These are phyloP conservation scores for Desmophyllum pertusum DNA, from an alignment of 92 coral and sea anemone species.

Conservation along the genomic window DNA sequence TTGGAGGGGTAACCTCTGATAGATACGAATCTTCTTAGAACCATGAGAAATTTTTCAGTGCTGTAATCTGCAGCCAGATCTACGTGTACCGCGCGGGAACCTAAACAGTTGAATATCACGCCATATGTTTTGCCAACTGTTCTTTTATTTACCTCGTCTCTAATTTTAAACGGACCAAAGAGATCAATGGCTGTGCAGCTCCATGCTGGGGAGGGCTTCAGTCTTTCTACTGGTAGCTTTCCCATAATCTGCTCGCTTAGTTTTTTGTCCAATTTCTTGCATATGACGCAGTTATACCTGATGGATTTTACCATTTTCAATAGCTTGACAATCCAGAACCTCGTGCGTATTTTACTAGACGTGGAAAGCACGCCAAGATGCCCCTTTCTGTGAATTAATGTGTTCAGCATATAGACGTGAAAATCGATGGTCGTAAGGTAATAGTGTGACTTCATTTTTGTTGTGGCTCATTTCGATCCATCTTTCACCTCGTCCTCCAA, in stretches of 20 bases:
- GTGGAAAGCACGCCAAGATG: slow-evolving; percentile 60
- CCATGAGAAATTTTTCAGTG: slow-evolving; percentile 56
- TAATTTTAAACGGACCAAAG: slow-evolving; percentile 58
- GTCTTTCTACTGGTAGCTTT: slow-evolving; percentile 50
- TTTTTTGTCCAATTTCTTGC: slow-evolving; percentile 39
- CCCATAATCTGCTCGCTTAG: slow-evolving; percentile 48
- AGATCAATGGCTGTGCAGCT: slow-evolving; percentile 57
- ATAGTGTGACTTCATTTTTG: slow-evolving; percentile 49
- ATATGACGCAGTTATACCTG: slow-evolving; percentile 45
- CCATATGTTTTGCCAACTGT: slow-evolving; percentile 56
- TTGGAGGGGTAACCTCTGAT: slow-evolving; percentile 53
- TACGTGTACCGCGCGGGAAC: slow-evolving; percentile 54
- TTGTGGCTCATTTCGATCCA: slow-evolving; percentile 60
- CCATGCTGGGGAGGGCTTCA: slow-evolving; percentile 65
- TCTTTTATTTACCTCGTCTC: slow-evolving; percentile 55
- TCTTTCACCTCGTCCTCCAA: not conserved
- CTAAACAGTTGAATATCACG: slow-evolving; percentile 61
- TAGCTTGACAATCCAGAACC: slow-evolving; percentile 54
- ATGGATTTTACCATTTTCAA: slow-evolving; percentile 45
- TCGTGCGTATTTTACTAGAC: slow-evolving; percentile 54
- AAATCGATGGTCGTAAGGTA: slow-evolving; percentile 40
- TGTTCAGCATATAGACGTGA: slow-evolving; percentile 52
- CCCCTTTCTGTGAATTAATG: slow-evolving; percentile 49
- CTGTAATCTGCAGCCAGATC: slow-evolving; percentile 62
- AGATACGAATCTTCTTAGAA: slow-evolving; percentile 61